Evolutionary conservation across 2,888 invertebrate genomes (phyloP), one percentile per base, ranked within the genome.

Genomic region (Syrphus vitripennis): DNA sequence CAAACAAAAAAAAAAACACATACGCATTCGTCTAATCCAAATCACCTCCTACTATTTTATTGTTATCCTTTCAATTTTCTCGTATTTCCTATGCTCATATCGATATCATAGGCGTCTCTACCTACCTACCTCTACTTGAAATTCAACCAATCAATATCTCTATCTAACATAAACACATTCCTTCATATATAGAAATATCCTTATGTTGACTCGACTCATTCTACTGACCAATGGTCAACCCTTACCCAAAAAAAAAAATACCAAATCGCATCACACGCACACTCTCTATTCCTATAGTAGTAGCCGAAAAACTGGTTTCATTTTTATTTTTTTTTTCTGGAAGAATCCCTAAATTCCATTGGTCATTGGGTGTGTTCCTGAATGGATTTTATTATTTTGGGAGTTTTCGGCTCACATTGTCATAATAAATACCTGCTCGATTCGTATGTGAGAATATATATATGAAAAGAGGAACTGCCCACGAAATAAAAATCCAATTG

Each of bases 151-250:
- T 86, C 86, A 86, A 86, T 86, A 82, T 63, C 50, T 71, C 14
- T 40, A 21, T 63, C 63, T 42, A 63, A 29, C 31, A 59, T 34
- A 67, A 72, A 86, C 65, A 82, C 77, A 86, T 86, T 86, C 86
- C 86, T 42, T 57, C 21, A 12, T 48, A 14, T 76, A 53, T 70
- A 29, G 19, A 45, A 34, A 31, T 72, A 81, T 84, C 86, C 86
- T 65, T 42, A 19, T 65, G 59, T 70, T 74, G 76, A 77, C 42
- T 75, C 45, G 63, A 69, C 86, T 50, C 81, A 55, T 40, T 45
- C 81, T 63, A 81, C 63, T 86, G 86, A 86, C 86, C 86, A 86
- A 86, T 86, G 86, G 86, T 86, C 86, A 86, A 82, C 86, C 86
- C 86, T 86, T 82, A 86, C 77, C 65, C 7, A 7, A 34, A 24